phyloP scores from a whole-genome alignment of 35 echinoderm and acorn worm genomes.

The Patiria miniata region DNA sequence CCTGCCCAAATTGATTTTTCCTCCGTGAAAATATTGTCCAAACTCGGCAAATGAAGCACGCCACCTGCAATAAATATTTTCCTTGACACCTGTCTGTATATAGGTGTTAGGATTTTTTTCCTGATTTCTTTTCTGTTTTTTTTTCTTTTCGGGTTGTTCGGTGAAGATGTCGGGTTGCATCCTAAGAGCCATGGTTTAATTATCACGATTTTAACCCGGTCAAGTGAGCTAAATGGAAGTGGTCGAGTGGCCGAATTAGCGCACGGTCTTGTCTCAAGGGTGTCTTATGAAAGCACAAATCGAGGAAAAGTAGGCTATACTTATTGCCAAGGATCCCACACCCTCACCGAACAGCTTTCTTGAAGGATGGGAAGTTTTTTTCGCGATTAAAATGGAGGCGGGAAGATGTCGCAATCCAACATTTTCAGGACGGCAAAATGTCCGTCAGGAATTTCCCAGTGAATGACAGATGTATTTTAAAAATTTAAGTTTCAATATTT shows the following conservation, averaged over 20 bases:
- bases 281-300: neutral
- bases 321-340: too few species aligned
- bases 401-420: too few species aligned
- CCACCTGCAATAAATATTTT: neutral
- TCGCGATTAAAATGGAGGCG: too few species aligned
- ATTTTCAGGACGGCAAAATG: too few species aligned
- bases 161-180: neutral
- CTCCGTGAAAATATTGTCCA: too few species aligned
- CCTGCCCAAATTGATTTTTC: too few species aligned
- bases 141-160: neutral
- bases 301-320: neutral
- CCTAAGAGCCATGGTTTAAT: conserved; percentile 1
- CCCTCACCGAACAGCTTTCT: too few species aligned
- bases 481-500: too few species aligned
- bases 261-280: conserved; percentile 1
- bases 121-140: neutral
- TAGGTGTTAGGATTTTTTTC: neutral
- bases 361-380: too few species aligned
- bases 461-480: too few species aligned
- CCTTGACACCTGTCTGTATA: neutral
- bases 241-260: conserved; percentile 17
- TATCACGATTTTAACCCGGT: conserved; percentile 16
- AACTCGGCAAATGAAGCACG: too few species aligned
- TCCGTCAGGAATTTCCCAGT: too few species aligned
- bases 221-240: conserved; percentile 25